These are phyloP conservation scores for Sinelater perroti DNA, from an alignment of 2,888 invertebrate genomes.

Conservation along the genomic window DNA sequence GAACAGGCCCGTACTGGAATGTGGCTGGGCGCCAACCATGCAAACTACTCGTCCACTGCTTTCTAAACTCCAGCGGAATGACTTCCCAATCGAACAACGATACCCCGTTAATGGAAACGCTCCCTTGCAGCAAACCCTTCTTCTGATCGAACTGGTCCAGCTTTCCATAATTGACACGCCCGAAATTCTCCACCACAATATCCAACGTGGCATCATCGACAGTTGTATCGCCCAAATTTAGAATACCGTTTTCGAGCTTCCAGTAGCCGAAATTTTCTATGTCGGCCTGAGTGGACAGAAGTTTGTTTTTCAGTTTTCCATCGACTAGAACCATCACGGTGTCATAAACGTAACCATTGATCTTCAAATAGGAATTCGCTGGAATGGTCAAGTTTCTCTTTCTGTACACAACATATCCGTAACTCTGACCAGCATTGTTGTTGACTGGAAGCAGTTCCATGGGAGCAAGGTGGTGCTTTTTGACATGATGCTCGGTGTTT, in stretches of 20 bases:
- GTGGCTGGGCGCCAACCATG: constrained; percentile 44
- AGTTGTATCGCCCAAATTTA: constrained; percentile 47
- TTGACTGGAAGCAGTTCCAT: constrained; percentile 58
- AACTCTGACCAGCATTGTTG: constrained; percentile 64
- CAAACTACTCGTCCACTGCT: constrained; percentile 55
- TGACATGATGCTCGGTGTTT: constrained; percentile 34
- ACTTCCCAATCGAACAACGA: constrained; percentile 60
- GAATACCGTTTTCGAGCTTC: constrained; percentile 50
- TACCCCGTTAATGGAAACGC: constrained; percentile 59
- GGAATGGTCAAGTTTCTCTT: constrained; percentile 51
- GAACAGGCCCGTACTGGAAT: constrained; percentile 61
- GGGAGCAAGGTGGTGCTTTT: constrained; percentile 39
- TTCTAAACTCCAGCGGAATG: constrained; percentile 64
- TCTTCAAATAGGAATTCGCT: constrained; percentile 50
- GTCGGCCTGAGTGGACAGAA: constrained; percentile 48
- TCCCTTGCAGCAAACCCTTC: constrained; percentile 60
- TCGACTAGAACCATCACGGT: constrained; percentile 63
- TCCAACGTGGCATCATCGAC: constrained; percentile 54
- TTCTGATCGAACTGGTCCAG: constrained; percentile 57
- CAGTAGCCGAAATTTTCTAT: constrained; percentile 59
- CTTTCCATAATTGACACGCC: constrained; percentile 71
- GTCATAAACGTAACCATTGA: constrained; percentile 61
- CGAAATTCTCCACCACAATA: constrained; percentile 78
- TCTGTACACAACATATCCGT: constrained; percentile 66
- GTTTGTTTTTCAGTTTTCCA: constrained; percentile 54